Base-by-base conservation (phyloP, 2,797 vertebrate species). In the Hemitrygon akajei region DNA sequence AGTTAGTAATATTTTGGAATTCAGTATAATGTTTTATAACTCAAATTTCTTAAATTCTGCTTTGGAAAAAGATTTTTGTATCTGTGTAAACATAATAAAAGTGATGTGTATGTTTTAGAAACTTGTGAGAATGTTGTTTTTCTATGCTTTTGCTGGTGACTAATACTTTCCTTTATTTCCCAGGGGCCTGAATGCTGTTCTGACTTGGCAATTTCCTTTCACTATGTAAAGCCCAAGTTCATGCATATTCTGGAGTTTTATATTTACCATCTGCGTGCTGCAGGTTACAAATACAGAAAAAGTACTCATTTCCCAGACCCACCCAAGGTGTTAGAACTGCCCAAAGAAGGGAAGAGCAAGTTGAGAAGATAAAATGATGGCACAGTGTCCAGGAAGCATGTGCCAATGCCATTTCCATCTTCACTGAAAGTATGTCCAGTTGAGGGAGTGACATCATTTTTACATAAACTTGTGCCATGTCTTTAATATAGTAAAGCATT, bases 111-210 rank as follows among this genome's bases (percentile, higher is more conserved):
- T n/a, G 3, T 56, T 69, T 69, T 89, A 11, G 25, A 69, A 69
- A 14, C 1, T 69, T 69, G 60, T 37, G 60, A 34, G 69, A 89
- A 4, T n/a, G 18, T 7, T 89, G 63, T n/a, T 60, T 66, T 87
- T 87, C 69, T 56, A 5, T 71, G 69, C 47, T 56, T 37, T 69
- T 40, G 34, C 9, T 5, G 25, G 7, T 82, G 66, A 84, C 63
- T 58, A 37, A 94, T 16, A 37, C 69, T 27, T 76, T 56, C 73
- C 47, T 93, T 75, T 20, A 9, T 76, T 73, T n/a, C 77, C 30
- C 94, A 94, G 94, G 94, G 94, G 30, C 94, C 94, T 6, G 91
- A 94, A 7, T 94, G 94, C 77, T 94, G 94, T 92, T 94, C 94
- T 6, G 94, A 94, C 91, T 71, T 93, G 75, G 92, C 94, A 63